A percentile compares a stretch with the other conserved stretches of the same genome.
phyloP scores from a whole-genome alignment of 2,797 vertebrate species.

The Labeo calbasu region DNA sequence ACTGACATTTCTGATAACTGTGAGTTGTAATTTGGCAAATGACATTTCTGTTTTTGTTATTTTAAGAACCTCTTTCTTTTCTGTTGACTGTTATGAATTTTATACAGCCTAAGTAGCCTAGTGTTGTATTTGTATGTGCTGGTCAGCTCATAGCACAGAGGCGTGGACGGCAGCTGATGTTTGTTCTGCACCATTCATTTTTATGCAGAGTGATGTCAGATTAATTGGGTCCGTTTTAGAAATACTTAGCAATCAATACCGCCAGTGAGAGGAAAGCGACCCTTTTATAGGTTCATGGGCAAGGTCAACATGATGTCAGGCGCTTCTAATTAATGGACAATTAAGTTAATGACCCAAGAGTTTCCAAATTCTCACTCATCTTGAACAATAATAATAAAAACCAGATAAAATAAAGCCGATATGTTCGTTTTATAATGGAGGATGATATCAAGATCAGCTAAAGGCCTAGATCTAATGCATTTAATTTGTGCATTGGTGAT shows the following conservation, averaged over 20 bases:
- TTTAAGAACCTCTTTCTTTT: background rate
- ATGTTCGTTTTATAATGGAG: background rate
- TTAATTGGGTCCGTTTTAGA: constrained; percentile 71
- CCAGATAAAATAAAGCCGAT: background rate
- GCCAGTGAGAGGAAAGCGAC: constrained; percentile 58
- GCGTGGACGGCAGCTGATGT: constrained; percentile 26
- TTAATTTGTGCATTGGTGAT: background rate
- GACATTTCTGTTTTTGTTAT: background rate
- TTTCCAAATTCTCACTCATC: constrained; percentile 29
- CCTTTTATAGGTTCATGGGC: constrained; percentile 70
- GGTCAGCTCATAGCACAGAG: constrained; percentile 19
- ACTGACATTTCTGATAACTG: background rate
- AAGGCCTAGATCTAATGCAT: constrained; percentile 4
- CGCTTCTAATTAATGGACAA: constrained; percentile 74
- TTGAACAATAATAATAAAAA: constrained; percentile 3
- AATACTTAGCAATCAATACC: constrained; percentile 70
- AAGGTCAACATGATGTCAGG: constrained; percentile 72
- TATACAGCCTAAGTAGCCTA: background rate
- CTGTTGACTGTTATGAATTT: background rate
- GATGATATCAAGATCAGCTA: background rate
- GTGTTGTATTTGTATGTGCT: constrained; percentile 14
- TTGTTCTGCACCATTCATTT: constrained; percentile 30
- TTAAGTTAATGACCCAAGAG: constrained; percentile 70
- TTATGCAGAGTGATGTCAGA: constrained; percentile 63
- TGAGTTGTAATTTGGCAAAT: background rate